Percentiles rank a stretch among this genome's conserved stretches.
These are phyloP conservation scores for Melanerpes aurifrons DNA, from an alignment of 2,113 vertebrate species.

Conservation along the genomic window DNA sequence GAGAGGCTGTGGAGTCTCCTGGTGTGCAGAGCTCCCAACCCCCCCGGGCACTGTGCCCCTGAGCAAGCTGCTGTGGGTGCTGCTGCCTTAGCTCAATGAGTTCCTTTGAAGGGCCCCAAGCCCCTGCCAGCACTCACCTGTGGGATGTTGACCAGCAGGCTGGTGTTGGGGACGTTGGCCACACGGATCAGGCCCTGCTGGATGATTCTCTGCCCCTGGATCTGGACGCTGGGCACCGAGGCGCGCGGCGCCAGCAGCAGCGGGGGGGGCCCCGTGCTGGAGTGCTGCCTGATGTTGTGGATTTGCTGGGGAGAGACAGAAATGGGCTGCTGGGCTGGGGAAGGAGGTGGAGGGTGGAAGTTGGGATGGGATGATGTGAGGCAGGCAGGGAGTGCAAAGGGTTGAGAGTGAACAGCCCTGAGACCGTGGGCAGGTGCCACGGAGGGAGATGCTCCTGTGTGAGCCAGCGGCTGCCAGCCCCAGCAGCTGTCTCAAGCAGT, in stretches of 20 bases:
- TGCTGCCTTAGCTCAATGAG: too few relatives aligned
- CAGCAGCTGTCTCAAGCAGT: neutral
- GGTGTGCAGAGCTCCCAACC: too few relatives aligned
- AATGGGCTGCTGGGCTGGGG: conserved; percentile 72
- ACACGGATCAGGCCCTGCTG: conserved; percentile 97
- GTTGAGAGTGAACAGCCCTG: too few relatives aligned
- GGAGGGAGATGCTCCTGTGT: rapidly evolving
- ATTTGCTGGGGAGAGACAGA: conserved; percentile 91
- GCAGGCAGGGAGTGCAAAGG: too few relatives aligned
- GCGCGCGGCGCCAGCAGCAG: conserved; percentile 92
- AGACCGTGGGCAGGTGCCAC: rapidly evolving
- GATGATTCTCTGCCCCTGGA: conserved; percentile 96
- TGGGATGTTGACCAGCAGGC: conserved; percentile 93
- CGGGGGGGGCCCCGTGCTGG: conserved; percentile 90
- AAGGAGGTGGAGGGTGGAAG: neutral
- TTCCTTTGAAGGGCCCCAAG: neutral
- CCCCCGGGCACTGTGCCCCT: too few relatives aligned
- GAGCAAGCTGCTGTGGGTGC: too few relatives aligned
- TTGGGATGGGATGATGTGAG: too few relatives aligned
- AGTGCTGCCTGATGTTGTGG: conserved; percentile 90
- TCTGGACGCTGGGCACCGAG: conserved; percentile 91
- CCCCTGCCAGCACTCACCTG: conserved; percentile 70
- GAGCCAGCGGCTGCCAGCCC: neutral
- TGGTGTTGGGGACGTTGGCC: conserved; percentile 90
- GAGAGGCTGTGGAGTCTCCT: too few relatives aligned